Conservation (phyloP, 1,140 invertebrate genomes). For the Lethrus apterus region DNA sequence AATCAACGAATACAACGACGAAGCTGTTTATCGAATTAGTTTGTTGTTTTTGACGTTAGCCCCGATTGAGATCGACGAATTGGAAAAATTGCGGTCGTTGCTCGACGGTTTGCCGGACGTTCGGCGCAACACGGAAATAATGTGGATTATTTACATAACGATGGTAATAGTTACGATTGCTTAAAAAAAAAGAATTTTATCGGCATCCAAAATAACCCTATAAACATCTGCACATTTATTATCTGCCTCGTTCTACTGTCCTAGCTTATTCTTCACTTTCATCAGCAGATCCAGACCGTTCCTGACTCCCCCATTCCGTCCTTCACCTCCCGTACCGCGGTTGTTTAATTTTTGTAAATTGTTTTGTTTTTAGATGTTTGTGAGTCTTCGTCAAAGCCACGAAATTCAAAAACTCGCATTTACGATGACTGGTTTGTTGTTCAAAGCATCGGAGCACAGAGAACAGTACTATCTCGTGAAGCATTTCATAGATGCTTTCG, state of each 20-base stretch:
- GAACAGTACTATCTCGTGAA: conserved; percentile 28
- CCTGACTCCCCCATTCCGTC: no score
- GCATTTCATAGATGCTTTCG: conserved; percentile 27
- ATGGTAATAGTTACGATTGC: conserved; percentile 26
- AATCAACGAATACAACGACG: conserved; percentile 29
- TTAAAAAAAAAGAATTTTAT: not conserved
- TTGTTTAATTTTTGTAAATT: conserved; percentile 1
- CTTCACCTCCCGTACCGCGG: no score
- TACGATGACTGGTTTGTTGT: conserved; percentile 20
- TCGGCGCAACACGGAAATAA: conserved; percentile 19
- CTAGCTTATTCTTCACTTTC: not conserved
- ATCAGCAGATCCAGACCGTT: not conserved
- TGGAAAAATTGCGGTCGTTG: conserved; percentile 28
- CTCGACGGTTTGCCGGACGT: conserved; percentile 26
- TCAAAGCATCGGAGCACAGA: conserved; percentile 24
- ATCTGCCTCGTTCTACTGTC: not conserved
- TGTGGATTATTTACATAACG: conserved; percentile 31
- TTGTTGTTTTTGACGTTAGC: conserved; percentile 29
- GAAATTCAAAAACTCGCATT: conserved; percentile 23
- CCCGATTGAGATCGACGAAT: conserved; percentile 29
- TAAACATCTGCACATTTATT: not conserved
- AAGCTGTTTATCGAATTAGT: conserved; percentile 28
- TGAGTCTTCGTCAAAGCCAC: conserved; percentile 21
- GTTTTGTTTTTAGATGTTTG: conserved; percentile 22
- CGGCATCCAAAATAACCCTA: not conserved